Base-by-base conservation (phyloP, 2,888 invertebrate genomes). In the Caenorhabditis sp. region DNA sequence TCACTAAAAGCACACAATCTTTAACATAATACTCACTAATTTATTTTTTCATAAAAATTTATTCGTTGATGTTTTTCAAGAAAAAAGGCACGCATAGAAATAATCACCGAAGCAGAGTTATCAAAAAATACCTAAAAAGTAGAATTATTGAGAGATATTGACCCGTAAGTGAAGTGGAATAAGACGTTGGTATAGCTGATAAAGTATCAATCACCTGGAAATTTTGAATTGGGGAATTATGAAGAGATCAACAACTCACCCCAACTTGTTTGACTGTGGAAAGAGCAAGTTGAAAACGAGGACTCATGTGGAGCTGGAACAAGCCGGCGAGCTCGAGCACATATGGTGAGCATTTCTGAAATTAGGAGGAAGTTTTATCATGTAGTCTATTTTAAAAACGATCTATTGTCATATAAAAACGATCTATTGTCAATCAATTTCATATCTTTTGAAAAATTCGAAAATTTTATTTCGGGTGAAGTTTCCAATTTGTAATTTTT, bases 251-350 rank as follows among this genome's bases (percentile, higher is more conserved):
- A 17, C 12, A 43, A 43, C 43, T 60, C 53, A 78, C 76, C 63
- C 74, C 77, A 38, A 79, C 63, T 67, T 85, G 85, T 77, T 84
- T 85, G 14, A 86, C 82, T 25, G 84, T 83, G 10, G 86, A 86
- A 5, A 86, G 77, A 7, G 86, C 76, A 50, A 86, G 69, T 66
- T 86, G 86, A 59, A 86, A 85, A 10, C 86, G 80, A 25, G 80
- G 83, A 23, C 81, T 73, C 58, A 81, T 76, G 60, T 81, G 81
- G 43, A 84, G 67, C 53, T 79, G 63, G 56, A 86, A 85, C 21
- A 70, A 73, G 58, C 81, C 76, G 56, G 81, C 82, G 59, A 86
- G 64, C 66, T 79, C 76, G 20, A 70, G 75, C 7, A 84, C 85
- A 53, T 79, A 85, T 8, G 81, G 82, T 1, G 86, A 77, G 59